Percentiles rank a stretch among this genome's conserved stretches.
Evolutionary conservation across 1,140 invertebrate species (phyloP).

Genomic region (Marisa cornuarietis): DNA sequence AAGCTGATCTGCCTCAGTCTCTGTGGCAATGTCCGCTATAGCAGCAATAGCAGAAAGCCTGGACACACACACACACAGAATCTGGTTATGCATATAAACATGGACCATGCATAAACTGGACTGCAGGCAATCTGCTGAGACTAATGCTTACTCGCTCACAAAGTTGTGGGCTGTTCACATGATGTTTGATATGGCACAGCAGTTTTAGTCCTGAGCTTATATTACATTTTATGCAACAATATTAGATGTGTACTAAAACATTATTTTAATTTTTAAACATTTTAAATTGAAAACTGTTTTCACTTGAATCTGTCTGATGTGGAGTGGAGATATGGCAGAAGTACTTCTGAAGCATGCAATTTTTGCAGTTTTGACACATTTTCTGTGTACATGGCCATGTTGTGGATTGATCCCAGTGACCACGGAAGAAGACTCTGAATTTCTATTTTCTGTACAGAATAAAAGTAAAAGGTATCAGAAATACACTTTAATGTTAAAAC

Average conservation of each 20-base stretch:
- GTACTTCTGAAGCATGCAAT: conserved; percentile 4
- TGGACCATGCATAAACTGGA: background rate
- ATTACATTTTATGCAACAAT: too few relatives aligned
- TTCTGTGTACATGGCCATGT: conserved; percentile 17
- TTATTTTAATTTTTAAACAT: too few relatives aligned
- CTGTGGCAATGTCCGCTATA: conserved; percentile 24
- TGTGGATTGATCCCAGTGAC: conserved; percentile 15
- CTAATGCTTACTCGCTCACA: background rate
- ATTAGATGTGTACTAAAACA: too few relatives aligned
- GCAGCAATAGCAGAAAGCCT: conserved; percentile 14
- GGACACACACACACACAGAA: background rate
- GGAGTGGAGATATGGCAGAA: conserved; percentile 17
- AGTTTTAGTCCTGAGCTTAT: too few relatives aligned
- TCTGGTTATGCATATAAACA: background rate
- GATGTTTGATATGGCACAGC: too few relatives aligned
- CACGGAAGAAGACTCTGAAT: background rate
- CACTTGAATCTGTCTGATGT: conserved; percentile 5
- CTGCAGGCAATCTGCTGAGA: too few relatives aligned
- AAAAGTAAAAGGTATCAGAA: background rate
- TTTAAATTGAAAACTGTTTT: background rate
- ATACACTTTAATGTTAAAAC: too few relatives aligned
- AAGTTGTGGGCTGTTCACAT: background rate
- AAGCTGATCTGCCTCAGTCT: conserved; percentile 23
- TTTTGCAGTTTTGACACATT: background rate
- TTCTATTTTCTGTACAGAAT: conserved; percentile 4